phyloP scores from a whole-genome alignment of 2,888 invertebrate species.

The Heliconius charithonia region DNA sequence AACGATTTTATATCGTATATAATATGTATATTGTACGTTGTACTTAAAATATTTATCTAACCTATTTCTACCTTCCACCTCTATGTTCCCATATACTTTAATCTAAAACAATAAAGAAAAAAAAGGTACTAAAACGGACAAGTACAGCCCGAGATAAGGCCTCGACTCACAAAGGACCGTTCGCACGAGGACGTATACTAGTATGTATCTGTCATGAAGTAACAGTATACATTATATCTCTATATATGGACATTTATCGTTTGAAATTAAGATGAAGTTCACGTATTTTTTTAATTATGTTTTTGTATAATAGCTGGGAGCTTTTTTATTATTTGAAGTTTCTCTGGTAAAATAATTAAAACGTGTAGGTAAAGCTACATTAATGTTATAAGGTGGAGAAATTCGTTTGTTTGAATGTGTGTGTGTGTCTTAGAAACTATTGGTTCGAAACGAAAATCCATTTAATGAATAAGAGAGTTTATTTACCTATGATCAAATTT shows the following conservation, averaged over 20 bases:
- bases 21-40: neutral
- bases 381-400: too few relatives aligned
- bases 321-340: neutral
- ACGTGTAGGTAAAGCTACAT: neutral
- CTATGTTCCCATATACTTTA: neutral
- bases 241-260: neutral
- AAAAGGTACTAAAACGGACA: conserved; percentile 20
- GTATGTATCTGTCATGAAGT: conserved; percentile 4
- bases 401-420: too few relatives aligned
- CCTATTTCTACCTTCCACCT: neutral
- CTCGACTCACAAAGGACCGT: neutral
- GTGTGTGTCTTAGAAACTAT: too few relatives aligned
- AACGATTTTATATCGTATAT: too few relatives aligned
- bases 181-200: neutral
- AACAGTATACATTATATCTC: neutral
- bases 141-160: conserved; percentile 3
- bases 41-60: neutral
- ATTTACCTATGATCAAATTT: neutral
- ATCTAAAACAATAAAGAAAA: conserved; percentile 25
- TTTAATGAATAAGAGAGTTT: too few relatives aligned
- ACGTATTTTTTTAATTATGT: neutral
- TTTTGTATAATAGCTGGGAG: too few relatives aligned
- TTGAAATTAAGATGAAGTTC: conserved; percentile 19
- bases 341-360: too few relatives aligned
- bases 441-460: too few relatives aligned